Evolutionary conservation across 2,797 vertebrate genomes (phyloP).

Genomic region (Taenioides sp.): DNA sequence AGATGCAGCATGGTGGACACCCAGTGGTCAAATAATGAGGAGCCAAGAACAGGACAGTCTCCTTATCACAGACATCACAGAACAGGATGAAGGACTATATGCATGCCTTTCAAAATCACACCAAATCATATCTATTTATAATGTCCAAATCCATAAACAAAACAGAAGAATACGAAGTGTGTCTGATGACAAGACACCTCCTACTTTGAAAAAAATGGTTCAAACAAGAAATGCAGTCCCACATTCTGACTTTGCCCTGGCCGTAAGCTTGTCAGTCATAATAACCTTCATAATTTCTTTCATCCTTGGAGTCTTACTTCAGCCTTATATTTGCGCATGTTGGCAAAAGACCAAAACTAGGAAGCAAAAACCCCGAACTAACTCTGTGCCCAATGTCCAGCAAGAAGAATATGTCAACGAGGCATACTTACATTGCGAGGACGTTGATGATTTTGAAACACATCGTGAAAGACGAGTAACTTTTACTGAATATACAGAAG

Average conservation of each 20-base stretch:
- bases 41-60: conserved; percentile 60
- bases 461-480: conserved; percentile 72
- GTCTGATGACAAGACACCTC: conserved; percentile 16
- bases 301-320: conserved; percentile 81
- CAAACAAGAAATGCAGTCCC: conserved; percentile 13
- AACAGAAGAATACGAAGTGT: conserved; percentile 58
- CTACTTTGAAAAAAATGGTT: not conserved
- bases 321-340: conserved; percentile 80
- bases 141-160: conserved; percentile 67
- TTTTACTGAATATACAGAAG: conserved; percentile 54
- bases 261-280: conserved; percentile 85
- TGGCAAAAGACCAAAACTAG: conserved; percentile 62
- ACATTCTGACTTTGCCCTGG: conserved; percentile 72
- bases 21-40: conserved; percentile 67
- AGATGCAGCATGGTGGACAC: conserved; percentile 78
- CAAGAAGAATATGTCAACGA: conserved; percentile 75
- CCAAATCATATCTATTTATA: conserved; percentile 61
- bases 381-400: conserved; percentile 29
- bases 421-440: conserved; percentile 69
- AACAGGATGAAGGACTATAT: conserved; percentile 68
- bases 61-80: conserved; percentile 53
- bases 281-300: conserved; percentile 88
- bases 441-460: conserved; percentile 25
- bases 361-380: conserved; percentile 37
- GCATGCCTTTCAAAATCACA: conserved; percentile 61